A percentile compares a stretch with the other conserved stretches of the same genome.
These are phyloP conservation scores for Limenitis camilla DNA, from an alignment of 2,888 invertebrate genomes.

Conservation along the genomic window DNA sequence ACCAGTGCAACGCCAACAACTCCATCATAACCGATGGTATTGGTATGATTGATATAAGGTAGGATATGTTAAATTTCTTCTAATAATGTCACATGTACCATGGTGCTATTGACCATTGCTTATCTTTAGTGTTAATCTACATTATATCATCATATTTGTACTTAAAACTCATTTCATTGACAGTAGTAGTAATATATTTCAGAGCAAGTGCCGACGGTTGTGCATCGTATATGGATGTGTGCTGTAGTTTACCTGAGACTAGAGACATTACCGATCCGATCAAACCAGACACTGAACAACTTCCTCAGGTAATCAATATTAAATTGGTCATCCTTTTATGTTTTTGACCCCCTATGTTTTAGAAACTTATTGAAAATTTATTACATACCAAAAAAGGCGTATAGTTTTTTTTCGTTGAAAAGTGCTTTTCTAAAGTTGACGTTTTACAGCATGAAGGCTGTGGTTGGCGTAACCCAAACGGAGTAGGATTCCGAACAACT, in stretches of 20 bases:
- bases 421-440: too few species aligned
- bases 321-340: too few species aligned
- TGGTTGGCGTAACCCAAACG: conserved; percentile 70
- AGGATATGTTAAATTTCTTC: conserved; percentile 21
- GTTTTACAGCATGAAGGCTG: conserved; percentile 60
- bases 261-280: conserved; percentile 39
- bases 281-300: conserved; percentile 40
- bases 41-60: conserved; percentile 86
- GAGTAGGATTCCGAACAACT: conserved; percentile 77
- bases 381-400: too few species aligned
- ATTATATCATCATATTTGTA: too few species aligned
- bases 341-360: too few species aligned
- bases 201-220: conserved; percentile 51
- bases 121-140: background rate
- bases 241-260: conserved; percentile 43
- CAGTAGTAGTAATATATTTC: too few species aligned
- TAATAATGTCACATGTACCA: background rate
- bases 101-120: background rate
- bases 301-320: conserved; percentile 22
- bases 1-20: conserved; percentile 79
- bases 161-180: too few species aligned
- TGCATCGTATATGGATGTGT: conserved; percentile 49
- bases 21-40: conserved; percentile 81
- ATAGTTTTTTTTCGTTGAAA: too few species aligned
- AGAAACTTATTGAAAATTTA: too few species aligned